Percentiles rank a stretch among this genome's conserved stretches.
phyloP scores from a whole-genome alignment of 2,113 vertebrate genomes.

The Pavo muticus region DNA sequence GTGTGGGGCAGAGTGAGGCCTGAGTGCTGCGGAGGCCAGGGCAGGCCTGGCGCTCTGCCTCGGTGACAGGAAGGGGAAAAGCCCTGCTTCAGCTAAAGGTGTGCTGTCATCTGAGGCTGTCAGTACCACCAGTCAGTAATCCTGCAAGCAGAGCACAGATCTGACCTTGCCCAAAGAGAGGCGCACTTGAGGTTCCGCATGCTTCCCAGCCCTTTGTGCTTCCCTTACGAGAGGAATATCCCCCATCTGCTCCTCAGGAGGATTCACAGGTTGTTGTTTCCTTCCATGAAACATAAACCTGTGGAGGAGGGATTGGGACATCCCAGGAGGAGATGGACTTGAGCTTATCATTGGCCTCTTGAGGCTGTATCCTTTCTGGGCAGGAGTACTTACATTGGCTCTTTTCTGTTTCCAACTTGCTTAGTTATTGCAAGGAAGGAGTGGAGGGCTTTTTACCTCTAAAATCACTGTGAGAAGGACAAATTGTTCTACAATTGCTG shows the following conservation, averaged over 20 bases:
- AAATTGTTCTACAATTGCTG: background rate
- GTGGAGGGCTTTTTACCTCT: background rate
- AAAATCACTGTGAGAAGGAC: background rate
- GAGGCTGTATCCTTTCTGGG: background rate
- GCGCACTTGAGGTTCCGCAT: fast-evolving
- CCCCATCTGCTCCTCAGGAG: too few species aligned
- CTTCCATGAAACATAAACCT: background rate
- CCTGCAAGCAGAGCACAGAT: background rate
- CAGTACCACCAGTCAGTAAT: fast-evolving
- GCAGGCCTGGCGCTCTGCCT: background rate
- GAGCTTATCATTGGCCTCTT: background rate
- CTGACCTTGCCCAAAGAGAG: background rate
- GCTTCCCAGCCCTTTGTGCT: background rate
- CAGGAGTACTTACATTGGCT: background rate
- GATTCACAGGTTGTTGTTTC: background rate
- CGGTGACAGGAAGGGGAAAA: fast-evolving
- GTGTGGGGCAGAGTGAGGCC: background rate
- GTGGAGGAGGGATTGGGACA: background rate
- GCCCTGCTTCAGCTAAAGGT: background rate
- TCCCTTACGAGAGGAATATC: background rate
- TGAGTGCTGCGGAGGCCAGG: background rate
- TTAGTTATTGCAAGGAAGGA: background rate
- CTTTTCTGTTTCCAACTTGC: background rate
- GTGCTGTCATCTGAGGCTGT: background rate
- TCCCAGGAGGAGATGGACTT: fast-evolving